Evolutionary conservation across 2,113 vertebrate genomes (phyloP), one percentile per base, ranked within the genome.

Genomic region (Beaufortia kweichowensis): DNA sequence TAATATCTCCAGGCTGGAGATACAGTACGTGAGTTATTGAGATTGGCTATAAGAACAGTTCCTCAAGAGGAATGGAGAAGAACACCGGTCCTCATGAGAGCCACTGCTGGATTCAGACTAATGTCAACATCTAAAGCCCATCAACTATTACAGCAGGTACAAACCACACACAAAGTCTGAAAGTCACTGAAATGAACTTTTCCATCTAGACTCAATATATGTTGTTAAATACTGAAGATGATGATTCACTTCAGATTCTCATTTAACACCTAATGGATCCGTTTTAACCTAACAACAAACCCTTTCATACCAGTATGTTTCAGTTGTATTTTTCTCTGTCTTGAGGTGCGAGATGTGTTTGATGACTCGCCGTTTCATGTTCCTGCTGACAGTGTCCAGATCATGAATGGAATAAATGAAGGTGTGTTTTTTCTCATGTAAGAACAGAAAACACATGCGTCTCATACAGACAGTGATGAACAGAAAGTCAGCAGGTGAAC

Each of bases 381-480:
- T 77, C 93, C 94, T 83, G 88, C 93, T 80, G 82, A 96, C 79
- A 91, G 96, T 48, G 95, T 98, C 87, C 91, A 93, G 87, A 94
- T 99, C 82, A 94, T 99, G 94, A 92, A 97, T 0, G 97, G 97
- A 76, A 94, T 93, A 17, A 89, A 92, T 60, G 97, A 99, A 96
- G 97, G 97, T 98, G 81, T 2, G 75, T 63, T 28, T 41, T 53
- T 15, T 39, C 31, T 11, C 46, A 39, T 31, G 53, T 46, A n/a
- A n/a, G n/a, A n/a, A n/a, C n/a, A n/a, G n/a, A n/a, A n/a, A n/a
- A n/a, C n/a, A n/a, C n/a, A n/a, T n/a, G n/a, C n/a, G n/a, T n/a
- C n/a, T n/a, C n/a, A n/a, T n/a, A n/a, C n/a, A n/a, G n/a, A n/a
- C n/a, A n/a, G n/a, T n/a, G n/a, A n/a, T n/a, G n/a, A n/a, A n/a